Conservation (phyloP, 2,888 invertebrate species). For the Molanna angustata region DNA sequence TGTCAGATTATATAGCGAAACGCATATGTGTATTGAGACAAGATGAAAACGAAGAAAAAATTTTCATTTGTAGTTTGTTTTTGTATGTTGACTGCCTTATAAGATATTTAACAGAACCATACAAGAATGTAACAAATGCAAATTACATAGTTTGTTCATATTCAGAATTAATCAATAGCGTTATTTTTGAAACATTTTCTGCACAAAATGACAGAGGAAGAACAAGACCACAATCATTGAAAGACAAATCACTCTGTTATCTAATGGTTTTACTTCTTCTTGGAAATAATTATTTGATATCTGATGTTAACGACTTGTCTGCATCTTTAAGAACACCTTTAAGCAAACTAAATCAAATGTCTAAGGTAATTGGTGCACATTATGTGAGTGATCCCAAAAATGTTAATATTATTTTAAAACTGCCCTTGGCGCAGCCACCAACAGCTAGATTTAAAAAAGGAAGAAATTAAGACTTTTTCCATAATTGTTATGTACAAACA, state of each 20-base stretch:
- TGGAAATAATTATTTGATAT: conserved; percentile 15
- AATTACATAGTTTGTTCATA: conserved; percentile 24
- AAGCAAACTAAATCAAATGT: conserved; percentile 22
- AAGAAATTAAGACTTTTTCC: neutral
- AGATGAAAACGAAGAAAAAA: neutral
- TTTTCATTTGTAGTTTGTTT: conserved; percentile 15
- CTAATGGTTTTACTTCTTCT: conserved; percentile 22
- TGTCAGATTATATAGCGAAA: conserved; percentile 21
- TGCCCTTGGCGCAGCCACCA: conserved; percentile 22
- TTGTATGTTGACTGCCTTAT: conserved; percentile 29
- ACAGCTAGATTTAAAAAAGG: neutral
- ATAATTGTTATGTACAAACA: too few species aligned
- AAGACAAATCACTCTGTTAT: conserved; percentile 29
- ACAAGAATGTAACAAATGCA: conserved; percentile 14
- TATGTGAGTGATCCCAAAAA: conserved; percentile 2
- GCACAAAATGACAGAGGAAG: conserved; percentile 26
- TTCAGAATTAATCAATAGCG: conserved; percentile 24
- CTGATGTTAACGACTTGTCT: conserved; percentile 16
- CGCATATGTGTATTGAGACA: conserved; percentile 12
- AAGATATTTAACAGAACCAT: conserved; percentile 23
- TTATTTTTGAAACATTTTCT: conserved; percentile 25
- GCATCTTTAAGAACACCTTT: conserved; percentile 11
- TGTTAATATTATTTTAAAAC: conserved; percentile 21
- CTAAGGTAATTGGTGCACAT: conserved; percentile 26
- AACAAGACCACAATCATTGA: conserved; percentile 22